Conservation (phyloP, 1,140 invertebrate genomes). For the Fopius arisanus region DNA sequence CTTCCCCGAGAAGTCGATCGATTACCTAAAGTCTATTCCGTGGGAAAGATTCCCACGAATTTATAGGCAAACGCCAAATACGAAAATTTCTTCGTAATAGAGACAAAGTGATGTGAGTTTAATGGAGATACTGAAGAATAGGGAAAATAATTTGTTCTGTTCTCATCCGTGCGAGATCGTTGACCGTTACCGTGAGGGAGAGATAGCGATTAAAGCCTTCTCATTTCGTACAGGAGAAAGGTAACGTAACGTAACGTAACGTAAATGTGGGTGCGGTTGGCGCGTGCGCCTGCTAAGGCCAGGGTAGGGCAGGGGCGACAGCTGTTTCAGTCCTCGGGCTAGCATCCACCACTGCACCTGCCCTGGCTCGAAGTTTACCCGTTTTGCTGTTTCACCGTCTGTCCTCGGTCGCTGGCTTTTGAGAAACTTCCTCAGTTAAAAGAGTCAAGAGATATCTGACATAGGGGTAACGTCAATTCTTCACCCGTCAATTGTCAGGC, state of each 20-base stretch:
- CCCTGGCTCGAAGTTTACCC: slow-evolving; percentile 36
- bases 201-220: slow-evolving; percentile 34
- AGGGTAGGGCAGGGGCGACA: slow-evolving; percentile 60
- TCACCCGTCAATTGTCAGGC: not conserved
- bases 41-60: not conserved
- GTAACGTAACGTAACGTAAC: slow-evolving; percentile 54
- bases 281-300: slow-evolving; percentile 59
- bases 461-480: not conserved
- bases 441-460: not conserved
- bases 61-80: not conserved
- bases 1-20: not conserved
- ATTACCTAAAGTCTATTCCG: slow-evolving; percentile 1
- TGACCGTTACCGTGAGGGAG: slow-evolving; percentile 56
- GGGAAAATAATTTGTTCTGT: slow-evolving; percentile 8
- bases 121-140: not conserved
- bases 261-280: slow-evolving; percentile 65
- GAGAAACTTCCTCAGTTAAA: slow-evolving; percentile 2
- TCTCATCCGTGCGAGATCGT: slow-evolving; percentile 48
- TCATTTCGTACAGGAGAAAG: slow-evolving; percentile 43
- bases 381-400: slow-evolving; percentile 36
- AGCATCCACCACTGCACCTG: slow-evolving; percentile 59
- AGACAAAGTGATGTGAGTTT: not conserved
- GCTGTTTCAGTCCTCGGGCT: slow-evolving; percentile 60
- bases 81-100: not conserved
- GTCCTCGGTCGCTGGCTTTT: slow-evolving; percentile 35